Percentiles rank a stretch among this genome's conserved stretches.
phyloP scores from a whole-genome alignment of 1,140 invertebrate species.

The Charaxes varanes region DNA sequence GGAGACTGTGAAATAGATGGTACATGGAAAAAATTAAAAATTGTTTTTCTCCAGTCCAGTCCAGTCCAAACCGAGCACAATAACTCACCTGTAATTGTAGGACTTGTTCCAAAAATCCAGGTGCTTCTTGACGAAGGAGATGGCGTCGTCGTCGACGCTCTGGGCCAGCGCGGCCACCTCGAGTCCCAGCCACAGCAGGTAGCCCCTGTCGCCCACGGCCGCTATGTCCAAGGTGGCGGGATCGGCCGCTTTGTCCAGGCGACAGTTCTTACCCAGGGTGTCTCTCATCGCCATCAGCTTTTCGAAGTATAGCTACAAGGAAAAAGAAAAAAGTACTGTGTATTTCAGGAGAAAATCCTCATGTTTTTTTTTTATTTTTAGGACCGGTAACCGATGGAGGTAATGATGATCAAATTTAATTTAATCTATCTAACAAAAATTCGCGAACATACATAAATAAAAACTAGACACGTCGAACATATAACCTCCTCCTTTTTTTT shows the following conservation, averaged over 20 bases:
- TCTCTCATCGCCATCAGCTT: slow-evolving; percentile 81
- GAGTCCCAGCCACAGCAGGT: slow-evolving; percentile 87
- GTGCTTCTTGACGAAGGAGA: slow-evolving; percentile 81
- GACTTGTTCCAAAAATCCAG: slow-evolving; percentile 84
- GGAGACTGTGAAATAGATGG: too few relatives aligned
- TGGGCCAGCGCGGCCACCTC: slow-evolving; percentile 85
- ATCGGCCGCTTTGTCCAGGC: slow-evolving; percentile 42
- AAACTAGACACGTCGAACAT: too few relatives aligned
- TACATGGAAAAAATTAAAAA: too few relatives aligned
- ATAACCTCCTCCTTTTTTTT: too few relatives aligned
- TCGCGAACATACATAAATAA: too few relatives aligned
- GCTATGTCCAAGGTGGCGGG: slow-evolving; percentile 82
- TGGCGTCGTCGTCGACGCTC: slow-evolving; percentile 77
- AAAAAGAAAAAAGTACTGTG: not conserved
- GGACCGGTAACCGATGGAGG: too few relatives aligned
- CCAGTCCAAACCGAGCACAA: not conserved
- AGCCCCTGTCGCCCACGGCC: slow-evolving; percentile 83
- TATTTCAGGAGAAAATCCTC: too few relatives aligned
- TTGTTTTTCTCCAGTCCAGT: too few relatives aligned
- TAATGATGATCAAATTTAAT: too few relatives aligned
- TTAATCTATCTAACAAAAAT: too few relatives aligned
- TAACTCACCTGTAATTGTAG: slow-evolving; percentile 80
- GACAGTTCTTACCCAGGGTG: slow-evolving; percentile 45
- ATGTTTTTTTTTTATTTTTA: too few relatives aligned
- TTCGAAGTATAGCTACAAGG: slow-evolving; percentile 82